Evolutionary conservation across 30 jellyfish, hydroid and myxozoan species (phyloP).

Genomic region (Cassiopea xamachana): DNA sequence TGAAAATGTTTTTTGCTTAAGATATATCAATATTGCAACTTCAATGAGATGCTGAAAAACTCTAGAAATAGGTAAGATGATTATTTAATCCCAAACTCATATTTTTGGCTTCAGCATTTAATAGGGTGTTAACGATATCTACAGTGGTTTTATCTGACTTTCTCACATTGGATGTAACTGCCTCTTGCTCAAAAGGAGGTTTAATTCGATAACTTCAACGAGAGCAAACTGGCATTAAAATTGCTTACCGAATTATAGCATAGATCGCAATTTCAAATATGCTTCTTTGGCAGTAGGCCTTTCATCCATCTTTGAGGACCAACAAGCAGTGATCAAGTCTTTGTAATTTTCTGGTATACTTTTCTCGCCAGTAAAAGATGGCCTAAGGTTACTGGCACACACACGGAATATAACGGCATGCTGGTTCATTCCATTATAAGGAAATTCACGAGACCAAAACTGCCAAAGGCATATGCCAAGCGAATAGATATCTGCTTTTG

Average conservation of each 20-base stretch:
- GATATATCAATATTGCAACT: too few species aligned
- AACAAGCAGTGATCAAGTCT: slow-evolving; percentile 68
- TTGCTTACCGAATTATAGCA: slow-evolving; percentile 20
- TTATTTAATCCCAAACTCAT: too few species aligned
- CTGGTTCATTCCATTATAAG: slow-evolving; percentile 89
- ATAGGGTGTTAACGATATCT: too few species aligned
- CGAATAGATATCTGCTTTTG: slow-evolving; percentile 84
- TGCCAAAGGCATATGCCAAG: slow-evolving; percentile 92
- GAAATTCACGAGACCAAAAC: slow-evolving; percentile 89
- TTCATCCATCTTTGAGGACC: slow-evolving; percentile 79
- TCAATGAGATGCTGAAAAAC: too few species aligned
- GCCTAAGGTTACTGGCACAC: slow-evolving; percentile 77
- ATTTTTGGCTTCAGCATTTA: too few species aligned
- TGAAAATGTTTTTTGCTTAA: too few species aligned
- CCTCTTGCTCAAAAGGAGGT: too few species aligned
- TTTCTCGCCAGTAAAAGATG: slow-evolving; percentile 38
- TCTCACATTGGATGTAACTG: too few species aligned
- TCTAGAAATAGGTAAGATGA: too few species aligned
- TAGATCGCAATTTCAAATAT: slow-evolving; percentile 33
- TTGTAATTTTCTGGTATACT: slow-evolving; percentile 39
- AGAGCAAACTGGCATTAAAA: too few species aligned
- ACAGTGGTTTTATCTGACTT: too few species aligned
- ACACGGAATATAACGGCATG: slow-evolving; percentile 90
- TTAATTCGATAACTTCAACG: too few species aligned
- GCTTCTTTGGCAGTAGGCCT: slow-evolving; percentile 73